These are phyloP conservation scores for Leptinotarsa undecemlineata DNA, from an alignment of 1,140 invertebrate species.

Conservation along the genomic window DNA sequence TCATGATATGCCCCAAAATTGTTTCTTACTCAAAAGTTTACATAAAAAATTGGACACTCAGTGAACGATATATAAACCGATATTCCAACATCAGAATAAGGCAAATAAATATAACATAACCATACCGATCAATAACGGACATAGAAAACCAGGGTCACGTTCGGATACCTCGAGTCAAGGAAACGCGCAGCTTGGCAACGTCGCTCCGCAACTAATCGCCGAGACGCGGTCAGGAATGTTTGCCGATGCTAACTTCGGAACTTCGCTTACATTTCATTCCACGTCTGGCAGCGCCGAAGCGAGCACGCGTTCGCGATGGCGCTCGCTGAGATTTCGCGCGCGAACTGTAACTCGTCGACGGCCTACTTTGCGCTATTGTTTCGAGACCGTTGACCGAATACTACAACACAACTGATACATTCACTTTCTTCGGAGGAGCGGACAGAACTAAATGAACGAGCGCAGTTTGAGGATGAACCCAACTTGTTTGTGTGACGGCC, in stretches of 20 bases:
- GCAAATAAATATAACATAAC: too few relatives aligned
- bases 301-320: not conserved
- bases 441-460: not conserved
- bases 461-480: conserved; percentile 20
- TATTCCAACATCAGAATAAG: too few relatives aligned
- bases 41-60: too few relatives aligned
- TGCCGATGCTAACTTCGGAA: conserved; percentile 1
- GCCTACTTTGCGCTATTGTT: not conserved
- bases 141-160: too few relatives aligned
- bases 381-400: not conserved
- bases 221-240: conserved; percentile 7
- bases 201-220: conserved; percentile 1
- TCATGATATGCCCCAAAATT: too few relatives aligned
- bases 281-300: not conserved
- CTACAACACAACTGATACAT: conserved; percentile 12
- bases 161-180: too few relatives aligned
- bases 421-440: conserved; percentile 24
- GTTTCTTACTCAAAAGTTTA: too few relatives aligned
- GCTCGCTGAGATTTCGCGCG: conserved; percentile 24
- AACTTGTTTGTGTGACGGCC: not conserved
- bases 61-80: too few relatives aligned
- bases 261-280: conserved; percentile 17
- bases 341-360: not conserved
- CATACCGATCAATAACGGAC: too few relatives aligned
- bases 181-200: not conserved